A percentile compares a stretch with the other conserved stretches of the same genome.
Evolutionary conservation across 2,797 vertebrate genomes (phyloP).

Genomic region (Chromis chromis): DNA sequence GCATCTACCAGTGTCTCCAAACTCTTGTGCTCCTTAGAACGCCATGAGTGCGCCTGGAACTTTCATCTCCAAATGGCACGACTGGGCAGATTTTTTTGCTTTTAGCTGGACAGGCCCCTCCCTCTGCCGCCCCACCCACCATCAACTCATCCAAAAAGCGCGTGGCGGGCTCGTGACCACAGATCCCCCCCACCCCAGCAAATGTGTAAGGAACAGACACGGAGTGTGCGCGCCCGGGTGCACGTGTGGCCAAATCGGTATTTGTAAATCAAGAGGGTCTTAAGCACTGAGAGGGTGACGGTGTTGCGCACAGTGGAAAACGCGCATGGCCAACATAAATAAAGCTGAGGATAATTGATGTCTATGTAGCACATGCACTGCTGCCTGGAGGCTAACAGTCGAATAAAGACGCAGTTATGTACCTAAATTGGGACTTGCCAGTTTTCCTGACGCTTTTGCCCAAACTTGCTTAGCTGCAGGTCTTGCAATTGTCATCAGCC

Average conservation of each 20-base stretch:
- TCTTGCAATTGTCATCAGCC: neutral
- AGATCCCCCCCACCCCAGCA: conserved; percentile 66
- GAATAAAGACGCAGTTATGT: neutral
- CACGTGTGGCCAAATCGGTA: conserved; percentile 23
- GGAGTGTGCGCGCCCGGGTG: neutral
- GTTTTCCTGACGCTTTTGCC: neutral
- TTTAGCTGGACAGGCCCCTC: conserved; percentile 78
- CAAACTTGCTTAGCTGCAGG: neutral
- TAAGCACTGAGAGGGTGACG: neutral
- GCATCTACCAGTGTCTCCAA: conserved; percentile 35
- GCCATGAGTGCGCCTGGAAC: conserved; percentile 70
- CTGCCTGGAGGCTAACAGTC: neutral
- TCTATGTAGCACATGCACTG: neutral
- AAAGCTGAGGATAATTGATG: neutral
- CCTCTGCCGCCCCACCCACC: conserved; percentile 72
- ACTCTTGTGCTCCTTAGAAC: conserved; percentile 55
- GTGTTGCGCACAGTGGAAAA: neutral
- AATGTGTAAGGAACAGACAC: conserved; percentile 31
- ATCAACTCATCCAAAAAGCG: conserved; percentile 71
- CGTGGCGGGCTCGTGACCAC: conserved; percentile 86
- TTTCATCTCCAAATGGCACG: conserved; percentile 76
- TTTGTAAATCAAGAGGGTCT: conserved; percentile 17
- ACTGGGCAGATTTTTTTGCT: conserved; percentile 60
- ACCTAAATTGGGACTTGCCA: neutral
- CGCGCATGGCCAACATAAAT: neutral